Evolutionary conservation across 2,113 vertebrate species (phyloP).

Genomic region (Smithornis capensis): DNA sequence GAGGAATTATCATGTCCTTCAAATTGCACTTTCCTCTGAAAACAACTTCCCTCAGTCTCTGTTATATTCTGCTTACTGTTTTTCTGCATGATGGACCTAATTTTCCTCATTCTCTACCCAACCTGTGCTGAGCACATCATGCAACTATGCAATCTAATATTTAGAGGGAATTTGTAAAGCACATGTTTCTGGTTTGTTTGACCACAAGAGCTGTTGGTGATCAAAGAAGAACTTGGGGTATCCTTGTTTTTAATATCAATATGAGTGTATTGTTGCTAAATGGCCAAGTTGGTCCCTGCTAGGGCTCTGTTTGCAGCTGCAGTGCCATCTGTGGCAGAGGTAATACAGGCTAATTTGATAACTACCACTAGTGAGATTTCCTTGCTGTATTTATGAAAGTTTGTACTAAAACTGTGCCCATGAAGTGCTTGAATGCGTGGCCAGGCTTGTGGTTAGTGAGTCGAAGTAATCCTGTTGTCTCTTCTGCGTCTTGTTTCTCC

Average conservation of each 20-base stretch:
- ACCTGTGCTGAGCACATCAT: background rate
- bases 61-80: background rate
- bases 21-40: background rate
- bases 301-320: background rate
- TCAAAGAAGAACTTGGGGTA: background rate
- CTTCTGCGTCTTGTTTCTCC: background rate
- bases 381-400: background rate
- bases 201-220: background rate
- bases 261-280: background rate
- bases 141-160: background rate
- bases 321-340: background rate
- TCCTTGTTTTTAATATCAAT: background rate
- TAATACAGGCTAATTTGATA: background rate
- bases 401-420: background rate
- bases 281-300: background rate
- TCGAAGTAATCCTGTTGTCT: background rate
- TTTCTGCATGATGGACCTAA: background rate
- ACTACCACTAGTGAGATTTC: background rate
- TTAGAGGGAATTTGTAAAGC: background rate
- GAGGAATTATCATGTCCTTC: background rate
- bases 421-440: background rate
- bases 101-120: background rate
- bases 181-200: background rate
- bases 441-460: background rate
- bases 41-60: background rate